Percentiles rank a stretch among this genome's conserved stretches.
These are phyloP conservation scores for Druon quercuslanigerum DNA, from an alignment of 1,140 invertebrate genomes.

Conservation along the genomic window DNA sequence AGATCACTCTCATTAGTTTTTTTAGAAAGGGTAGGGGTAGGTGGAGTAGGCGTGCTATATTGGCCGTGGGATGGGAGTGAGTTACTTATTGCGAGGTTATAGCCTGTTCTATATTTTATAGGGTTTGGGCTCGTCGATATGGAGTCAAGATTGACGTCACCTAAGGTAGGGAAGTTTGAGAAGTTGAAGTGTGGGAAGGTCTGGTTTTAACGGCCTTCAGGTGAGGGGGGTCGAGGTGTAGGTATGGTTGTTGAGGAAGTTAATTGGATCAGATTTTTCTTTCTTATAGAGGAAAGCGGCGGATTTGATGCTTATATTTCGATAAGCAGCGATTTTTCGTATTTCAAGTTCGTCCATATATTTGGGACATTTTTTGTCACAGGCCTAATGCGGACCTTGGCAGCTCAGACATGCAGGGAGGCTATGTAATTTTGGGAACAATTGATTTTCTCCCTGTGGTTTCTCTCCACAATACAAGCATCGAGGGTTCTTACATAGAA, in stretches of 20 bases:
- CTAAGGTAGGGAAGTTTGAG: background rate
- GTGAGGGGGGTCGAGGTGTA: too few relatives aligned
- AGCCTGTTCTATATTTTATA: too few relatives aligned
- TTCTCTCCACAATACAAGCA: slow-evolving; percentile 6
- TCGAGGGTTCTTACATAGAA: slow-evolving; percentile 2
- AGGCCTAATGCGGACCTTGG: background rate
- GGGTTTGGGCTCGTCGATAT: background rate
- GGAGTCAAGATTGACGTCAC: too few relatives aligned
- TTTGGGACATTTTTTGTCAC: background rate
- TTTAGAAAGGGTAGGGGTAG: background rate
- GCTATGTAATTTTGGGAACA: background rate
- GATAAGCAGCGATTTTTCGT: too few relatives aligned
- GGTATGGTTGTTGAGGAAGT: background rate
- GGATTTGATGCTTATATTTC: background rate
- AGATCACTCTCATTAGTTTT: background rate
- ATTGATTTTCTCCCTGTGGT: background rate
- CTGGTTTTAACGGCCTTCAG: background rate
- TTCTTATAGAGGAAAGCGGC: too few relatives aligned
- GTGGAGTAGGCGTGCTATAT: too few relatives aligned
- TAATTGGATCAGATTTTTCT: too few relatives aligned
- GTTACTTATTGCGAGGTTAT: too few relatives aligned
- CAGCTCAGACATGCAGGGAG: too few relatives aligned
- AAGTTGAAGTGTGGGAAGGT: too few relatives aligned
- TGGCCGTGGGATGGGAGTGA: too few relatives aligned
- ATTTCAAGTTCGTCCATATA: background rate